Evolutionary conservation across 2,797 vertebrate species (phyloP).

Genomic region (Mus caroli): DNA sequence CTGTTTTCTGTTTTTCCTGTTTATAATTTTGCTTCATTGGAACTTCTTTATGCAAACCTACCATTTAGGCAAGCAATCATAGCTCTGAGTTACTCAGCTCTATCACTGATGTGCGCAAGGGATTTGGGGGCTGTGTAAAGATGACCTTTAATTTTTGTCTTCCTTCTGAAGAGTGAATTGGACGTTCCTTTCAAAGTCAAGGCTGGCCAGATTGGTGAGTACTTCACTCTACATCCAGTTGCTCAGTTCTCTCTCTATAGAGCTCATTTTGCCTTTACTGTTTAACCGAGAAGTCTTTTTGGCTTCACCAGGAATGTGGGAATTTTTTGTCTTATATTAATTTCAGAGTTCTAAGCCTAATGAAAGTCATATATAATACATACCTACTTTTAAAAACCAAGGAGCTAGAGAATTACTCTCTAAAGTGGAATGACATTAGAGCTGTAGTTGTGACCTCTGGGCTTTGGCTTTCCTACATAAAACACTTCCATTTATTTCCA

Average conservation of each 20-base stretch:
- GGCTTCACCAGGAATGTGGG: conserved; percentile 48
- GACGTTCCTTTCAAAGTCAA: conserved; percentile 97
- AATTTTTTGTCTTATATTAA: conserved; percentile 25
- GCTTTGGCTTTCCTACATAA: background rate
- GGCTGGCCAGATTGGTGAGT: conserved; percentile 97
- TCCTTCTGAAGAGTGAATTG: conserved; percentile 92
- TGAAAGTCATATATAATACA: background rate
- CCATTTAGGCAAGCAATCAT: conserved; percentile 11
- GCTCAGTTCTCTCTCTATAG: background rate
- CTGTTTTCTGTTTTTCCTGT: background rate
- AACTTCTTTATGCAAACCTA: conserved; percentile 47
- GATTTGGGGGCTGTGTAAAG: background rate
- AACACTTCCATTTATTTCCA: conserved; percentile 52
- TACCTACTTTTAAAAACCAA: background rate
- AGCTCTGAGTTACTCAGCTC: background rate
- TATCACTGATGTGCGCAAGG: conserved; percentile 39
- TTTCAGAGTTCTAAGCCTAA: conserved; percentile 24
- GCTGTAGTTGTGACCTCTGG: background rate
- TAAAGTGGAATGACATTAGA: conserved; percentile 25
- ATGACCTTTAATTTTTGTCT: conserved; percentile 70
- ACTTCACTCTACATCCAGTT: conserved; percentile 29
- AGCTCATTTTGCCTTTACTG: conserved; percentile 16
- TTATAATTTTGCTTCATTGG: conserved; percentile 55
- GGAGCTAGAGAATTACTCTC: background rate
- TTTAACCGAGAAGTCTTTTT: conserved; percentile 49